Evolutionary conservation across 2,113 vertebrate genomes (phyloP), one percentile per base, ranked within the genome.

Genomic region (Columbina picui): DNA sequence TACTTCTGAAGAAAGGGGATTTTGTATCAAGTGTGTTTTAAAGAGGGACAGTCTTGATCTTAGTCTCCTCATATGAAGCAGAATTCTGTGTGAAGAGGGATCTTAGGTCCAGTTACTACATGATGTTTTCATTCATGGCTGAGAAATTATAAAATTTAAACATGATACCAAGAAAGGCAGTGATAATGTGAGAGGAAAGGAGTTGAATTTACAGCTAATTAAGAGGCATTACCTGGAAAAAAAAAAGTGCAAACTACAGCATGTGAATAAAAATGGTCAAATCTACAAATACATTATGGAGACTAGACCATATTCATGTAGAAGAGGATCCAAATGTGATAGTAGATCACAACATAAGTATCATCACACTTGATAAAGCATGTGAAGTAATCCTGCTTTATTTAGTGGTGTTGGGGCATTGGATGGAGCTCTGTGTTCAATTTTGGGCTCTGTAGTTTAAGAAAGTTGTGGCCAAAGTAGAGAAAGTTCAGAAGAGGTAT

Each of bases 381-480:
- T 19, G 21, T 81, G 27, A 74, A 30, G 16, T 59, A 67, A 84
- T 55, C 11, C 18, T 89, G 14, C 32, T 64, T 52, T 90, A 32
- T 49, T 59, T 77, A 50, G 14, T 84, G 27, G 41, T 87, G 6
- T n/a, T 93, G 29, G 19, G 30, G 11, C 45, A 30, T 91, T 21
- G 36, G 0, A 45, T 82, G 7, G 38, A 85, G 53, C 1, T 0
- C n/a, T 47, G 20, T 74, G n/a, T n/a, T 77, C 30, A 8, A 0
- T 92, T 96, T 73, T 88, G 65, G 18, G 36, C 17, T 14, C 12
- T 36, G 29, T 38, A 27, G 13, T 94, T 90, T 76, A 36, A 60
- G 38, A 77, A 84, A 18, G 22, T 39, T 88, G 9, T 55, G 30
- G 30, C 27, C 2, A 9, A 74, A 87, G 45, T 60, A 25, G 18